Evolutionary conservation across 2,888 invertebrate species (phyloP).

Genomic region (Apeira syringaria): DNA sequence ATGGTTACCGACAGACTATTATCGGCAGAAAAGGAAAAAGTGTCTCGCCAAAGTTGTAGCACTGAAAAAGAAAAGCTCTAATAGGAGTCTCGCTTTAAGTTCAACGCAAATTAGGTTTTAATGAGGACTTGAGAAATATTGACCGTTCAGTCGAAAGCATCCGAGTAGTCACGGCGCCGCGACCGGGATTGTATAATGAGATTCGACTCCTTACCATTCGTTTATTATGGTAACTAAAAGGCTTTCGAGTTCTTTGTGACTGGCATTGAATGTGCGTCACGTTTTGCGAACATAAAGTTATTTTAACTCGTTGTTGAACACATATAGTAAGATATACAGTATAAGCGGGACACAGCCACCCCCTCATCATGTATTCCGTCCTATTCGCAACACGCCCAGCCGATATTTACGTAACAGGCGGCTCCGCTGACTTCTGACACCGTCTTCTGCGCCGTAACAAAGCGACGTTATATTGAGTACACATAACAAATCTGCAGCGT

Average conservation of each 20-base stretch:
- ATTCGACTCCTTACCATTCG: conserved; percentile 35
- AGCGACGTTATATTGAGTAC: conserved; percentile 53
- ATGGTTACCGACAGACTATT: conserved; percentile 29
- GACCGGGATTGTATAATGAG: conserved; percentile 42
- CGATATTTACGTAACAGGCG: conserved; percentile 79
- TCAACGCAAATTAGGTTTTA: conserved; percentile 59
- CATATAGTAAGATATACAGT: conserved; percentile 60
- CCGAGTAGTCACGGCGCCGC: conserved; percentile 33
- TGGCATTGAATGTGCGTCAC: conserved; percentile 38
- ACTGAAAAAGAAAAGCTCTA: conserved; percentile 48
- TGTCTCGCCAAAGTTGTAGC: conserved; percentile 35
- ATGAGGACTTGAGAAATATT: conserved; percentile 52
- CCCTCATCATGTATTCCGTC: conserved; percentile 79
- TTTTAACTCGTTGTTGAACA: conserved; percentile 62
- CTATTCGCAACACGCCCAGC: conserved; percentile 77
- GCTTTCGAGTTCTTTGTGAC: conserved; percentile 6
- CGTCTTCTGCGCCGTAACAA: conserved; percentile 58
- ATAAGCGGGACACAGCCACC: conserved; percentile 60
- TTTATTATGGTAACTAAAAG: conserved; percentile 29
- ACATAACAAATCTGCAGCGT: conserved; percentile 54
- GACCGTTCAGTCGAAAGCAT: conserved; percentile 37
- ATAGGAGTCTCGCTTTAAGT: conserved; percentile 47
- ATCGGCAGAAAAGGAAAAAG: conserved; percentile 28
- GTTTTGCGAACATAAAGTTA: conserved; percentile 58
- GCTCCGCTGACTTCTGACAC: conserved; percentile 71